phyloP scores from a whole-genome alignment of 2,888 invertebrate species.

The Caenorhabditis sp. region DNA sequence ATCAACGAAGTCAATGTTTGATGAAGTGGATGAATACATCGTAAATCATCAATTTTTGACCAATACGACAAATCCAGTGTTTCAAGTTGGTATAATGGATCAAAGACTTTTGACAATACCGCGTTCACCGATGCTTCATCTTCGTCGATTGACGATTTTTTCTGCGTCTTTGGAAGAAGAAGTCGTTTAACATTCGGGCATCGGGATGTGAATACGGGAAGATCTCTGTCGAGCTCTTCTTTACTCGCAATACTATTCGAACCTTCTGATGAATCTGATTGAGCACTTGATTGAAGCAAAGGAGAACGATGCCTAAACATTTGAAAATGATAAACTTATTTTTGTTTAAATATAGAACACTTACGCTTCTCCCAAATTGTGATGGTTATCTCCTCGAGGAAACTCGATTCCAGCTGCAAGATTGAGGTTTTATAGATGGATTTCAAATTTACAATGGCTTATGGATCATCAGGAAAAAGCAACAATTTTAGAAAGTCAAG shows the following conservation, averaged over 20 bases:
- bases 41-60: constrained; percentile 75
- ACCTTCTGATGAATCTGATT: constrained; percentile 2
- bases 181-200: constrained; percentile 46
- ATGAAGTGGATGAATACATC: constrained; percentile 78
- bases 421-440: too few relatives aligned
- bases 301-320: constrained; percentile 1
- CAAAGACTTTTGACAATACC: constrained; percentile 48
- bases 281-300: not conserved
- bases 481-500: too few relatives aligned
- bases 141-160: constrained; percentile 18
- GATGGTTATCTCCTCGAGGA: constrained; percentile 4
- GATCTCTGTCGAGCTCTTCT: constrained; percentile 22
- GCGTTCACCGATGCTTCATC: constrained; percentile 47
- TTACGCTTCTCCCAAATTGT: not conserved
- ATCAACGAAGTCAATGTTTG: constrained; percentile 80
- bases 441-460: too few relatives aligned
- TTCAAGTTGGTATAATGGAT: constrained; percentile 45
- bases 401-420: too few relatives aligned
- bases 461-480: too few relatives aligned
- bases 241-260: not conserved
- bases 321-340: not conserved
- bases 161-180: constrained; percentile 21
- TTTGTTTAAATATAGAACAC: not conserved
- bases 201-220: constrained; percentile 45
- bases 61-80: constrained; percentile 64